Conservation (phyloP, 2,797 vertebrate species). For the Sciaenops ocellatus region DNA sequence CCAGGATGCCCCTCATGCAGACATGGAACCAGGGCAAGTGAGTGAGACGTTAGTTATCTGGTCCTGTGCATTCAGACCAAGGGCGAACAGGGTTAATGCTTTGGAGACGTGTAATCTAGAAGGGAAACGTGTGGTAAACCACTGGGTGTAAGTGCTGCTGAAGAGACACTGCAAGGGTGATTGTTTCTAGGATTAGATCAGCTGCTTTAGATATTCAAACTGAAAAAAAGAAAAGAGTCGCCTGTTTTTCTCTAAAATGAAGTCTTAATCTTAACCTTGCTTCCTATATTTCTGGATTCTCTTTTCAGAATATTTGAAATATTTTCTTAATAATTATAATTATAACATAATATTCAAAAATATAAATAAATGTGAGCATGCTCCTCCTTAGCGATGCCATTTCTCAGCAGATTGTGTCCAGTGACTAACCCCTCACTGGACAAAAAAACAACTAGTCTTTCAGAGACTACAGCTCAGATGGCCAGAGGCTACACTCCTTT, state of each 20-base stretch:
- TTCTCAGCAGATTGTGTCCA: conserved; percentile 16
- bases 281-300: not conserved
- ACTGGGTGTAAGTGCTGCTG: not conserved
- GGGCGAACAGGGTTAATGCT: not conserved
- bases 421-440: not conserved
- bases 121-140: not conserved
- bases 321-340: not conserved
- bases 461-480: conserved; percentile 32
- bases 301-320: conserved; percentile 15
- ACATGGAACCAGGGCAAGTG: not conserved
- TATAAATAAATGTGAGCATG: not conserved
- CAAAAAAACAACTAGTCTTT: conserved; percentile 45
- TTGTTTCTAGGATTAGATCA: not conserved
- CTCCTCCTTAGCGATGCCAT: conserved; percentile 2
- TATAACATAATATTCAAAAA: not conserved
- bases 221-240: no score
- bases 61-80: not conserved
- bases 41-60: not conserved
- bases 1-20: not conserved
- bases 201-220: not conserved
- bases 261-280: no score
- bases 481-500: conserved; percentile 47
- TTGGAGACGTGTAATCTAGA: not conserved
- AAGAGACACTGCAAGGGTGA: not conserved
- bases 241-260: not conserved